Conservation (phyloP, 1,140 invertebrate genomes). For the Scaptomyza graminum region DNA sequence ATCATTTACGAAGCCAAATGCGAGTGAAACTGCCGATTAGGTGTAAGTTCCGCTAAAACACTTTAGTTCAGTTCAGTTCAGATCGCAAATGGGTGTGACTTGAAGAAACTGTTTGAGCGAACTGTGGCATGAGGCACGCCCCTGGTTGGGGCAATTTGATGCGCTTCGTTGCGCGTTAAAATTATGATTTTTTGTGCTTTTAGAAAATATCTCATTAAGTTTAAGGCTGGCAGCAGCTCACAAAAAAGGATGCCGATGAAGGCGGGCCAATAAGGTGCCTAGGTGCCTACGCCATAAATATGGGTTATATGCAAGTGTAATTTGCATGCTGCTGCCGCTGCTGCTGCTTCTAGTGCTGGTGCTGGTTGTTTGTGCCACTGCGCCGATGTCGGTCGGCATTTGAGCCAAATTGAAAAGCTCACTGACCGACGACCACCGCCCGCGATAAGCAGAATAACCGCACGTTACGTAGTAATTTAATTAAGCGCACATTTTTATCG, state of each 20-base stretch:
- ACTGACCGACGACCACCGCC: conserved; percentile 30
- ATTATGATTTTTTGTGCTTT: conserved; percentile 73
- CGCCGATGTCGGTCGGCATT: conserved; percentile 26
- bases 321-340: conserved; percentile 53
- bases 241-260: conserved; percentile 69
- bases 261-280: conserved; percentile 28
- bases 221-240: conserved; percentile 4
- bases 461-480: conserved; percentile 67
- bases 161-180: conserved; percentile 79
- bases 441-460: conserved; percentile 3
- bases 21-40: conserved; percentile 12
- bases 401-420: conserved; percentile 60
- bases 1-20: neutral
- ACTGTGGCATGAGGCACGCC: conserved; percentile 73
- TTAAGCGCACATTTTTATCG: conserved; percentile 73
- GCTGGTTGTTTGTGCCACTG: conserved; percentile 10
- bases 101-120: conserved; percentile 19
- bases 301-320: conserved; percentile 53
- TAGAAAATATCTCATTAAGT: conserved; percentile 77
- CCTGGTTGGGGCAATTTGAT: conserved; percentile 60
- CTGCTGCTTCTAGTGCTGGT: conserved; percentile 17
- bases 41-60: conserved; percentile 17
- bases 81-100: conserved; percentile 18
- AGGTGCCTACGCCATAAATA: conserved; percentile 68
- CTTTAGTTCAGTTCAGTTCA: neutral